Evolutionary conservation across 2,113 vertebrate species (phyloP).

Genomic region (Seriola dumerili): DNA sequence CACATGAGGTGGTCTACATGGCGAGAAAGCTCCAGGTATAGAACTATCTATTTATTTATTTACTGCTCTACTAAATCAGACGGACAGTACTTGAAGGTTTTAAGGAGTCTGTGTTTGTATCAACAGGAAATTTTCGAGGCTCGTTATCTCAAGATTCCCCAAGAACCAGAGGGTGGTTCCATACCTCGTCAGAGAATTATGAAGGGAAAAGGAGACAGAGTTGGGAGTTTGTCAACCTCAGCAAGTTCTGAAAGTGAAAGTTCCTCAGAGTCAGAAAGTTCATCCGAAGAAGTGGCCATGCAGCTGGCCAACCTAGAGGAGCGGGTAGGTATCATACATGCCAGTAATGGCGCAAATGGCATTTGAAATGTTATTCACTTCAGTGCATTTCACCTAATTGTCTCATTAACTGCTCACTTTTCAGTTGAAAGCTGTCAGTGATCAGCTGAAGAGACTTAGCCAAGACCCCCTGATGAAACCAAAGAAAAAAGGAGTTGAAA

Average conservation of each 20-base stretch:
- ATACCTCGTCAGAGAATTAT: conserved; percentile 30
- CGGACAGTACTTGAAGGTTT: no score
- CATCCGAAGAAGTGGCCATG: conserved; percentile 77
- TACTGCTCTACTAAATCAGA: not conserved
- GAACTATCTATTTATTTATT: not conserved
- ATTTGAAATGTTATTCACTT: conserved; percentile 7
- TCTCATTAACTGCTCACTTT: conserved; percentile 31
- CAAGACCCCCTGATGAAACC: conserved; percentile 81
- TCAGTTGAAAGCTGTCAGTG: conserved; percentile 89
- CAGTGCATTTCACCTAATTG: not conserved
- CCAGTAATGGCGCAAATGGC: not conserved
- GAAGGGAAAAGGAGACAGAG: conserved; percentile 23
- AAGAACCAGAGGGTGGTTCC: conserved; percentile 72
- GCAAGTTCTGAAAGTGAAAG: conserved; percentile 81
- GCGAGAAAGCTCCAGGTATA: conserved; percentile 93
- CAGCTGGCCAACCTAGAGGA: conserved; percentile 86
- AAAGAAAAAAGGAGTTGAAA: conserved; percentile 82
- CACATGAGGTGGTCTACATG: conserved; percentile 90
- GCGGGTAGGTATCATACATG: conserved; percentile 80
- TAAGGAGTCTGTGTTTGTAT: not conserved
- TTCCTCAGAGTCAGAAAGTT: conserved; percentile 82
- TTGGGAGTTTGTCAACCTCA: conserved; percentile 63
- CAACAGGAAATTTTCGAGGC: conserved; percentile 93
- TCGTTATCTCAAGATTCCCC: conserved; percentile 88
- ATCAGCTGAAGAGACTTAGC: conserved; percentile 87